phyloP scores from a whole-genome alignment of 2,113 vertebrate species.

The Abramis brama region DNA sequence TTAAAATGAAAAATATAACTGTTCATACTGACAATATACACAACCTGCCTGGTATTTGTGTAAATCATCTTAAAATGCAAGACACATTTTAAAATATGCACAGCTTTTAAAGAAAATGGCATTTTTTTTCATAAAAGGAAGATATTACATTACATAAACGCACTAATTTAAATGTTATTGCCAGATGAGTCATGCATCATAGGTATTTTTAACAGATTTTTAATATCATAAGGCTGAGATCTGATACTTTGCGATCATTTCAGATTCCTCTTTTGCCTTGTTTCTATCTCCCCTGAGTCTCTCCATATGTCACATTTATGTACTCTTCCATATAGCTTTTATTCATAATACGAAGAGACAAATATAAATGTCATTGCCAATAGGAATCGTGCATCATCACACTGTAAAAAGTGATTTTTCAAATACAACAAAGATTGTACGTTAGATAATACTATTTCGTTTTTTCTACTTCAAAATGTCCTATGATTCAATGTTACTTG shows the following conservation, averaged over 20 bases:
- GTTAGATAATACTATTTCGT: too few species aligned
- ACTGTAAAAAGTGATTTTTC: too few species aligned
- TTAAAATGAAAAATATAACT: background rate
- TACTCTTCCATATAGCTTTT: constrained; percentile 18
- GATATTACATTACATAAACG: background rate
- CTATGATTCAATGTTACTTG: too few species aligned
- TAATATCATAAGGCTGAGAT: background rate
- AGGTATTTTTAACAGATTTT: too few species aligned
- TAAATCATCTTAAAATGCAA: background rate
- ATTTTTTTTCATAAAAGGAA: background rate
- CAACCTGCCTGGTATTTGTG: background rate
- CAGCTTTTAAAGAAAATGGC: background rate
- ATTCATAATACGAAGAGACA: background rate
- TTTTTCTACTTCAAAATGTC: too few species aligned
- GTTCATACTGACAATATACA: background rate
- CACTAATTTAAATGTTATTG: background rate
- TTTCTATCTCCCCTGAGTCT: constrained; percentile 4
- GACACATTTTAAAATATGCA: background rate
- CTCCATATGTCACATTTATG: constrained; percentile 43
- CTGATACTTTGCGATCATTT: background rate
- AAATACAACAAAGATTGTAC: too few species aligned
- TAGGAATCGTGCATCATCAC: too few species aligned
- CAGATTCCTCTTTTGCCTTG: background rate
- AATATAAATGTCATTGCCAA: too few species aligned
- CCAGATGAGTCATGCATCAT: background rate